Percentiles rank a stretch among this genome's conserved stretches.
Conservation (phyloP, 2,797 vertebrate genomes). For the Gallinago nigripennis region DNA sequence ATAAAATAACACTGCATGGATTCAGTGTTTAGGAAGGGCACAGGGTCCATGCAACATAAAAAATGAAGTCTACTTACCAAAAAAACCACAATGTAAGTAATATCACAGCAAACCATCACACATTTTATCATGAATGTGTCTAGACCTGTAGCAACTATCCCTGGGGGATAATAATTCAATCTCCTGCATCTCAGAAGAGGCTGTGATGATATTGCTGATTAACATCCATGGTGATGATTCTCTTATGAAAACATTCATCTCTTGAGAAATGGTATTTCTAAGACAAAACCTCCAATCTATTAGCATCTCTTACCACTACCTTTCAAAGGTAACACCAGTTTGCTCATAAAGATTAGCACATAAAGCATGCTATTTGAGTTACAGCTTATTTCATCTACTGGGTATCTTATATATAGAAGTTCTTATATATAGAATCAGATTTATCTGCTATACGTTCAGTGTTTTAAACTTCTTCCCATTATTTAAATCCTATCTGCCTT, state of each 20-base stretch:
- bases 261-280: constrained; percentile 9
- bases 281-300: not conserved
- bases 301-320: not conserved
- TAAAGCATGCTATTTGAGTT: not conserved
- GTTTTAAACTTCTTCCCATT: not conserved
- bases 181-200: not conserved
- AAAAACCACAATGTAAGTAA: not conserved
- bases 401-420: not conserved
- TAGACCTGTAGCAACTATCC: not conserved
- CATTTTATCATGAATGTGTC: not conserved
- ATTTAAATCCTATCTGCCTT: not conserved
- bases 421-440: not conserved
- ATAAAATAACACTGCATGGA: not conserved
- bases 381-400: not conserved
- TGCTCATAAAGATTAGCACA: not conserved
- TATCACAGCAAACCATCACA: not conserved
- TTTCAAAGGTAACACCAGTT: constrained; percentile 6
- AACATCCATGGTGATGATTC: not conserved
- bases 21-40: not conserved
- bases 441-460: not conserved
- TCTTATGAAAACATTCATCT: not conserved
- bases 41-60: not conserved
- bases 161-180: not conserved
- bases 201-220: constrained; percentile 15
- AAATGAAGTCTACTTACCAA: not conserved